Base-by-base conservation (phyloP, 2,113 vertebrate species). In the Hippopotamus amphibius region DNA sequence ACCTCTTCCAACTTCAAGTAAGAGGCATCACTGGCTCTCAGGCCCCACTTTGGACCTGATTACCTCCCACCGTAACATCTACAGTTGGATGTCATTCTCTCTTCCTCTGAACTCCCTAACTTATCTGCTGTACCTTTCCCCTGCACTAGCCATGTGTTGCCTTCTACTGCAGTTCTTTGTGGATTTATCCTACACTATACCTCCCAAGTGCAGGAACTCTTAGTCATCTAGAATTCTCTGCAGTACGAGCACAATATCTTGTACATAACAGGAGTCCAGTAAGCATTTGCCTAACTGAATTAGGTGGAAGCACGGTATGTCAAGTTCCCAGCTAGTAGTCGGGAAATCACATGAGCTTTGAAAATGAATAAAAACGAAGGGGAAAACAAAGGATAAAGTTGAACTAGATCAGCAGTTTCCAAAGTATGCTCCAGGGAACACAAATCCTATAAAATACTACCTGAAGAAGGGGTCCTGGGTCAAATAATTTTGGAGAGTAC, bases 381-480 rank as follows among this genome's bases (percentile, higher is more conserved):
- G 33, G 48, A n/a, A 8, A 0, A 61, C 76, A 79, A 13, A 90
- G 43, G 93, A 76, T 46, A 46, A 92, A 66, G 46, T 90, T 81
- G 59, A 80, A 59, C 88, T 26, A 66, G 69, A 92, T 90, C 89
- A 97, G 93, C 88, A 81, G 26, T 98, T 97, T 96, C 90, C 50
- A n/a, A 93, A 88, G 59, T 69, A 24, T 43, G 30, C 63, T 90
- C 84, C 81, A 24, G 59, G 66, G 80, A 81, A 68, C 46, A 76
- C 43, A 94, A 84, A 87, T 80, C 68, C 81, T 80, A 59, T 97
- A 93, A 97, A 97, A 97, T 57, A 53, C 90, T 88, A 84, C 79
- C 83, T 93, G 43, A 96, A 90, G 80, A 92, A 95, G 96, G 63
- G 46, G 80, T 33, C 82, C 24, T 66, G 80, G 80, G 85, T 88